Conservation (phyloP, 2,113 vertebrate genomes). For the Caranx melampygus region DNA sequence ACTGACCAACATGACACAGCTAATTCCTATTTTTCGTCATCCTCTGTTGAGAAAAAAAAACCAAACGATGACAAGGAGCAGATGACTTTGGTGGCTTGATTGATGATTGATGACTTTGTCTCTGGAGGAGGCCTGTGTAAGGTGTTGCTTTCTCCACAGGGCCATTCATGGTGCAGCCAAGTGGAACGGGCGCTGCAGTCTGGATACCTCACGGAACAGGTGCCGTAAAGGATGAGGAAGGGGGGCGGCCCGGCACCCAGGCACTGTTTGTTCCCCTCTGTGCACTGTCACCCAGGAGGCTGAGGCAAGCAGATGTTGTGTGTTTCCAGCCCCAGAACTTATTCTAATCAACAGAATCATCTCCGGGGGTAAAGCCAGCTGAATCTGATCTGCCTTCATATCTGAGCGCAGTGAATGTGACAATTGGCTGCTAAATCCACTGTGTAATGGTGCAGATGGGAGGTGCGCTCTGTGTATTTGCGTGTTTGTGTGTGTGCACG, state of each 20-base stretch:
- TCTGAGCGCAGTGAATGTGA: slow-evolving; percentile 52
- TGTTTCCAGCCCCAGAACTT: slow-evolving; percentile 56
- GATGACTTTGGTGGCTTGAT: slow-evolving; percentile 45
- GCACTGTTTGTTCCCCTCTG: slow-evolving; percentile 53
- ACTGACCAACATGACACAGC: background rate
- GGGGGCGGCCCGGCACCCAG: slow-evolving; percentile 20
- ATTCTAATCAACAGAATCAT: slow-evolving; percentile 73
- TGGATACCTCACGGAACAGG: slow-evolving; percentile 44
- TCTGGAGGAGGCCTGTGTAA: slow-evolving; percentile 24
- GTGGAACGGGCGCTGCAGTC: slow-evolving; percentile 31
- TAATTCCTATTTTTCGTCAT: background rate
- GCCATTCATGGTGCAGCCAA: slow-evolving; percentile 32
- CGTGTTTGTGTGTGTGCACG: slow-evolving; percentile 19
- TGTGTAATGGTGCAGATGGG: slow-evolving; percentile 72
- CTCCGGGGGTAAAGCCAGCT: slow-evolving; percentile 61
- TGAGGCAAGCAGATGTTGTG: slow-evolving; percentile 65
- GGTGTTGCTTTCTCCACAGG: slow-evolving; percentile 31
- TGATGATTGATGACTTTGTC: slow-evolving; percentile 53
- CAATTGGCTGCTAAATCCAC: slow-evolving; percentile 67
- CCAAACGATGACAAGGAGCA: slow-evolving; percentile 19
- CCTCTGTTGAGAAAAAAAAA: background rate
- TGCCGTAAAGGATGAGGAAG: slow-evolving; percentile 38
- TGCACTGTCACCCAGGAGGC: slow-evolving; percentile 46
- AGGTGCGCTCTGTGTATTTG: slow-evolving; percentile 27
- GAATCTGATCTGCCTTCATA: slow-evolving; percentile 67